Evolutionary conservation across 2,888 invertebrate species (phyloP).

Genomic region (Aphodius sticticus): DNA sequence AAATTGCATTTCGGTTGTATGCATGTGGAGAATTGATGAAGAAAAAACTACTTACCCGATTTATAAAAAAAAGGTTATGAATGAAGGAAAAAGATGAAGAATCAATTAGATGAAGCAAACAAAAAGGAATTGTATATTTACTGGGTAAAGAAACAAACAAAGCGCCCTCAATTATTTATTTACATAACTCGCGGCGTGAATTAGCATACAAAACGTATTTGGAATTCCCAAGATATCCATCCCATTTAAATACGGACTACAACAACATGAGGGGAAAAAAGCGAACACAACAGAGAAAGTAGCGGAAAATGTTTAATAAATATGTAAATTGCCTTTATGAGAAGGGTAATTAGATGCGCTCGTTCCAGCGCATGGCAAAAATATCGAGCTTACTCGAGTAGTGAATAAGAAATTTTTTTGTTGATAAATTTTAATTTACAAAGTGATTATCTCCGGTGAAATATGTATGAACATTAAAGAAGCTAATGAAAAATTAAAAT

Average conservation of each 20-base stretch:
- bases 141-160: not conserved
- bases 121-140: not conserved
- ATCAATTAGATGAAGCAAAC: not conserved
- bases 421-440: too few relatives aligned
- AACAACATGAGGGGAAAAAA: not conserved
- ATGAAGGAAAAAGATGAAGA: too few relatives aligned
- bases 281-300: not conserved
- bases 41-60: too few relatives aligned
- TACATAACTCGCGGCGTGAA: not conserved
- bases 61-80: too few relatives aligned
- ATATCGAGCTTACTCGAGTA: not conserved
- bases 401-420: too few relatives aligned
- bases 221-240: not conserved
- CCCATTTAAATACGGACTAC: not conserved
- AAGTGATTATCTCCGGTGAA: too few relatives aligned
- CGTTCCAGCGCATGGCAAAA: not conserved
- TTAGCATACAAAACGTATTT: conserved; percentile 4
- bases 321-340: not conserved
- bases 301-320: conserved; percentile 4
- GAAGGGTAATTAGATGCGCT: not conserved
- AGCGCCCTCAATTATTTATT: not conserved
- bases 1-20: not conserved
- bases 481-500: too few relatives aligned
- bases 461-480: too few relatives aligned
- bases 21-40: not conserved